phyloP scores from a whole-genome alignment of 2,113 vertebrate species.

The Macquaria australasica region DNA sequence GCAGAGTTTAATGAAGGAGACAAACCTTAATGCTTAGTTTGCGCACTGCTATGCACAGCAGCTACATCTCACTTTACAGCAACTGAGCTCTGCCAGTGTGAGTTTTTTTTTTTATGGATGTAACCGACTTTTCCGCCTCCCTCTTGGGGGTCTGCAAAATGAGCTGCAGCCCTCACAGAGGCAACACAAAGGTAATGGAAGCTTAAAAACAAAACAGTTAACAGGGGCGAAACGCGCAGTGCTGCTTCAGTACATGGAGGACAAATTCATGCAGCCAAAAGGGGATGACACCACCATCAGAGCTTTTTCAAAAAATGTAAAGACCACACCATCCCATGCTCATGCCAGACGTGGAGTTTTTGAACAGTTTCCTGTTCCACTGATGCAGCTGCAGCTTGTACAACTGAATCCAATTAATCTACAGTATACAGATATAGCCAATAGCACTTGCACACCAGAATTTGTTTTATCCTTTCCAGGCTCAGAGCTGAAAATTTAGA shows the following conservation, averaged over 20 bases:
- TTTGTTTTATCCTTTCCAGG: not conserved
- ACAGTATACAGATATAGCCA: not conserved
- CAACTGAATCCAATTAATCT: not conserved
- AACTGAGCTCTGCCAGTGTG: not conserved
- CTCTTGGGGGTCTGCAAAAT: conserved; percentile 18
- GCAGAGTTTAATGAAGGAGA: conserved; percentile 13
- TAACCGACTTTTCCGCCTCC: not conserved
- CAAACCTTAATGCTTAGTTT: conserved; percentile 1
- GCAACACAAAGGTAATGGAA: conserved; percentile 8
- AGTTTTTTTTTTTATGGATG: conserved; percentile 2
- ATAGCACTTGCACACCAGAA: not conserved
- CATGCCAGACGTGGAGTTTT: not conserved
- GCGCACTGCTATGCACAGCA: not conserved
- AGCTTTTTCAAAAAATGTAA: not conserved
- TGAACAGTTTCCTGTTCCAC: conserved; percentile 13
- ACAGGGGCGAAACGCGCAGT: not conserved
- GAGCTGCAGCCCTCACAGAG: conserved; percentile 14
- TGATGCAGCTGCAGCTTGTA: conserved; percentile 7
- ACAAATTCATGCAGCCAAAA: not conserved
- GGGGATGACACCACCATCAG: not conserved
- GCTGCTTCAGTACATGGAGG: not conserved
- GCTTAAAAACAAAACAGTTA: not conserved
- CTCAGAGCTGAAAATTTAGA: not conserved
- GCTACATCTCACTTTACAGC: not conserved
- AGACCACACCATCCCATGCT: not conserved